These are phyloP conservation scores for Cephus spinipes DNA, from an alignment of 2,888 invertebrate species.

Conservation along the genomic window DNA sequence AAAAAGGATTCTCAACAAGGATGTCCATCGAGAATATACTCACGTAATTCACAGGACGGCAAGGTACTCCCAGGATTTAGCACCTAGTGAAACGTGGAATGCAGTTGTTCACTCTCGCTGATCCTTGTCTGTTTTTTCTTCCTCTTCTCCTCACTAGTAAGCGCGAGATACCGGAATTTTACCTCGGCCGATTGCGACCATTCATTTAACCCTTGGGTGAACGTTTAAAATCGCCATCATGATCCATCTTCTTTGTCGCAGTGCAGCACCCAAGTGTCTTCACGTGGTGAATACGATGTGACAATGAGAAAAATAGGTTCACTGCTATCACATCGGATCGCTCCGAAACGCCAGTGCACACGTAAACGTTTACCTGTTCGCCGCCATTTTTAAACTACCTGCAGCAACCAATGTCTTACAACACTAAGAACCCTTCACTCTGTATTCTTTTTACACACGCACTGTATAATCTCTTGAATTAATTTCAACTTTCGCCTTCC, in stretches of 20 bases:
- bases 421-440: conserved; percentile 1
- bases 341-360: conserved; percentile 47
- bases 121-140: not conserved
- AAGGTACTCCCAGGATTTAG: not conserved
- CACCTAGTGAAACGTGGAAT: not conserved
- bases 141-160: conserved; percentile 6
- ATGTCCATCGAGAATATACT: too few species aligned
- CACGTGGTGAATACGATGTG: conserved; percentile 22
- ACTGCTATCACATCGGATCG: conserved; percentile 19
- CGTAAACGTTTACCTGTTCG: conserved; percentile 53
- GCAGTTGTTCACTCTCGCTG: not conserved
- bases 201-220: not conserved
- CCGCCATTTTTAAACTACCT: conserved; percentile 66
- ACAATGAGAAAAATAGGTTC: conserved; percentile 19
- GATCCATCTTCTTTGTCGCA: conserved; percentile 24
- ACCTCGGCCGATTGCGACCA: conserved; percentile 11
- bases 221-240: conserved; percentile 7
- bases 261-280: conserved; percentile 19
- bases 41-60: not conserved
- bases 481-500: too few species aligned
- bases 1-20: too few species aligned
- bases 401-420: conserved; percentile 41
- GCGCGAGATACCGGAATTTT: conserved; percentile 19
- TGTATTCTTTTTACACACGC: not conserved
- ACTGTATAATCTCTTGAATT: too few species aligned